Conservation (phyloP, 1,140 invertebrate genomes). For the Dolichoris vasculosae region DNA sequence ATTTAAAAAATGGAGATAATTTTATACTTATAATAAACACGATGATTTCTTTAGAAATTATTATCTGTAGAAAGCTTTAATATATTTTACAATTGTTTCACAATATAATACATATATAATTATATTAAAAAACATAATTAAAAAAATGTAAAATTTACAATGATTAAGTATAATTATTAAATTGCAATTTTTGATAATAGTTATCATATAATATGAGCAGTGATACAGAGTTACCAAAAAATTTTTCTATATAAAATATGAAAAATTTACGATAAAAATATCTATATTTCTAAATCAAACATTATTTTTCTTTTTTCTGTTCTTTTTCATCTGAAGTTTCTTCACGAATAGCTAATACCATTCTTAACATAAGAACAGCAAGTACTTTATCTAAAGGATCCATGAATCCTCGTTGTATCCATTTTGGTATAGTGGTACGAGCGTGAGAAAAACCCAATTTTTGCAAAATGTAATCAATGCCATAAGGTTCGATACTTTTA, state of each 20-base stretch:
- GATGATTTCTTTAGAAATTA: neutral
- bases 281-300: neutral
- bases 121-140: conserved; percentile 3
- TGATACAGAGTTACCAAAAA: neutral
- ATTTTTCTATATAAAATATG: conserved; percentile 6
- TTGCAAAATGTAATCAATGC: conserved; percentile 97
- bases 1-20: conserved; percentile 6
- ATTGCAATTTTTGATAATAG: neutral
- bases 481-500: conserved; percentile 96
- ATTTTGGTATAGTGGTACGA: conserved; percentile 98
- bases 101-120: conserved; percentile 25
- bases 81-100: neutral
- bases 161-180: neutral
- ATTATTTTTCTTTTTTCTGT: conserved; percentile 61
- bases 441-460: conserved; percentile 98
- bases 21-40: neutral
- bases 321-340: conserved; percentile 67
- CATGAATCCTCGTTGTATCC: conserved; percentile 98
- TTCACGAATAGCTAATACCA: conserved; percentile 75
- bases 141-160: neutral
- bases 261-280: neutral
- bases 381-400: conserved; percentile 94
- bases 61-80: neutral
- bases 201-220: neutral
- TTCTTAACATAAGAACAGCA: conserved; percentile 81